Evolutionary conservation across 2,888 invertebrate genomes (phyloP).

Genomic region (Apamea monoglypha): DNA sequence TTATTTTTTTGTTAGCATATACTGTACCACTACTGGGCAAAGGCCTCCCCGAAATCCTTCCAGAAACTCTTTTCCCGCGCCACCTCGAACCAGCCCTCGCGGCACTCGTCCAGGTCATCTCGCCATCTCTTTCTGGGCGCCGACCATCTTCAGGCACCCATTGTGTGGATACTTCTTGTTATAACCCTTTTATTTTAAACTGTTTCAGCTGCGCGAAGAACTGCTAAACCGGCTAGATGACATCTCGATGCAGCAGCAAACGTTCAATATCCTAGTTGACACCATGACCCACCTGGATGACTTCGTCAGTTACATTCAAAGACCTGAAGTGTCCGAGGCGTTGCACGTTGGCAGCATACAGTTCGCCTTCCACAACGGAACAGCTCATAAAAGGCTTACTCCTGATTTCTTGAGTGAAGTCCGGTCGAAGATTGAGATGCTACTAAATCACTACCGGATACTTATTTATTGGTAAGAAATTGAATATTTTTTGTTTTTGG

Average conservation of each 20-base stretch:
- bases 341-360: constrained; percentile 94
- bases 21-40: too few relatives aligned
- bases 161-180: too few relatives aligned
- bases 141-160: too few relatives aligned
- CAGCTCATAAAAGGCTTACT: constrained; percentile 80
- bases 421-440: constrained; percentile 89
- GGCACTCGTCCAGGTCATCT: too few relatives aligned
- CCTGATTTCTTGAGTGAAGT: constrained; percentile 93
- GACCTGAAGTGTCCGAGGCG: constrained; percentile 88
- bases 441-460: constrained; percentile 91
- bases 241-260: constrained; percentile 75
- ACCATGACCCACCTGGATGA: constrained; percentile 76
- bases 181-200: too few relatives aligned
- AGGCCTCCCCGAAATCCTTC: too few relatives aligned
- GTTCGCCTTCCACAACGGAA: constrained; percentile 74
- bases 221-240: constrained; percentile 74
- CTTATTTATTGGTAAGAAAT: constrained; percentile 91
- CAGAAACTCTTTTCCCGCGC: too few relatives aligned
- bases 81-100: too few relatives aligned
- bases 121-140: too few relatives aligned
- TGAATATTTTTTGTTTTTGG: not conserved
- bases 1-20: too few relatives aligned
- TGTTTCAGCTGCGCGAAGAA: constrained; percentile 73
- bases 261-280: constrained; percentile 82
- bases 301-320: constrained; percentile 90